phyloP scores from a whole-genome alignment of 1,140 invertebrate species.

The Drosophila murphyi region DNA sequence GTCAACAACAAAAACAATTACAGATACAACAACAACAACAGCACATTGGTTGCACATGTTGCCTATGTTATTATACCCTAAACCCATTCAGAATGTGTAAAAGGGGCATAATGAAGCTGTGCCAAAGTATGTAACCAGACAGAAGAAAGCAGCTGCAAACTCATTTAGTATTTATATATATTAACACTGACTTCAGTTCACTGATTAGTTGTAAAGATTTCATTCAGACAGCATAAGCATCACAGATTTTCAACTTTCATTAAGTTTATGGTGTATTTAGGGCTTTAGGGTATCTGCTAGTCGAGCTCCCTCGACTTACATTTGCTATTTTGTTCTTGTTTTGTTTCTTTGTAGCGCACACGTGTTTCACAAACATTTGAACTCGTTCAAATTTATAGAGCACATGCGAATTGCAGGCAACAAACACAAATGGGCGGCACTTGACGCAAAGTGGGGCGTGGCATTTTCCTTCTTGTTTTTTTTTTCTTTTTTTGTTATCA shows the following conservation, averaged over 20 bases:
- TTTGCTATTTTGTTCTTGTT: conserved; percentile 1
- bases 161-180: too few species aligned
- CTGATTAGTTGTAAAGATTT: too few species aligned
- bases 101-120: too few species aligned
- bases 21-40: conserved; percentile 33
- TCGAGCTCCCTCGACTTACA: too few species aligned
- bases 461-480: not conserved
- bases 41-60: conserved; percentile 28
- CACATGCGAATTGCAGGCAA: conserved; percentile 53
- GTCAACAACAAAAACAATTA: conserved; percentile 63
- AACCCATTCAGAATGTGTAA: too few species aligned
- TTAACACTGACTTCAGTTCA: too few species aligned
- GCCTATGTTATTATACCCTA: conserved; percentile 35
- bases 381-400: conserved; percentile 67
- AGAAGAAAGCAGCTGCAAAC: too few species aligned
- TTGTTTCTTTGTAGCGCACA: conserved; percentile 28
- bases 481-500: not conserved
- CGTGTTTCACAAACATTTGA: conserved; percentile 67
- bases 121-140: too few species aligned
- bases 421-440: not conserved
- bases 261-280: too few species aligned
- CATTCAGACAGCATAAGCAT: too few species aligned
- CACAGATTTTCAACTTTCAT: too few species aligned
- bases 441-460: not conserved
- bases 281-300: too few species aligned